Conservation (phyloP, 1,140 invertebrate genomes). For the Trissolcus basalis region DNA sequence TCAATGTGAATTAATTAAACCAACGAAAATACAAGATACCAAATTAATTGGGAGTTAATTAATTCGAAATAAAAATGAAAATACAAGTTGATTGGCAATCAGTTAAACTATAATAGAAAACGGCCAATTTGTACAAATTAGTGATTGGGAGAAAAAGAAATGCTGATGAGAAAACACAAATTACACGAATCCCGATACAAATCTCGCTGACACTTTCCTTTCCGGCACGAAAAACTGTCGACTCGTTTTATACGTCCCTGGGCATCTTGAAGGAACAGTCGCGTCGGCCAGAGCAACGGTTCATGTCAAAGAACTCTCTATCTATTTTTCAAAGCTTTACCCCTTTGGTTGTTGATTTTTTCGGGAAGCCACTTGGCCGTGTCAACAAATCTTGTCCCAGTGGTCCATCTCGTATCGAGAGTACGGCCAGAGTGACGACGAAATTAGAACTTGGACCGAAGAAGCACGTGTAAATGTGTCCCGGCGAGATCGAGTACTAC, state of each 20-base stretch:
- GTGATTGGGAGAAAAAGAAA: too few species aligned
- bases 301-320: slow-evolving; percentile 37
- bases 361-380: not conserved
- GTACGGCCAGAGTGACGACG: slow-evolving; percentile 26
- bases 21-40: too few species aligned
- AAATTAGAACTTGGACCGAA: slow-evolving; percentile 37
- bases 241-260: slow-evolving; percentile 31
- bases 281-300: slow-evolving; percentile 16
- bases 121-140: too few species aligned
- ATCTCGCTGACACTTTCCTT: too few species aligned
- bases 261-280: slow-evolving; percentile 26
- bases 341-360: slow-evolving; percentile 8
- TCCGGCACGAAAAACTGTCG: too few species aligned
- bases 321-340: slow-evolving; percentile 7
- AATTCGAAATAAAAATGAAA: too few species aligned
- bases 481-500: slow-evolving; percentile 25
- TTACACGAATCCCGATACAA: too few species aligned
- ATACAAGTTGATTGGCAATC: too few species aligned
- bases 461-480: slow-evolving; percentile 44
- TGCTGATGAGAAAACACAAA: too few species aligned
- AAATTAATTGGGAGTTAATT: too few species aligned
- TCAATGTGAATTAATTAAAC: too few species aligned
- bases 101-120: too few species aligned
- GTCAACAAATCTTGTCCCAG: slow-evolving; percentile 1
- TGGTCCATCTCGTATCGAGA: slow-evolving; percentile 11